phyloP scores from a whole-genome alignment of 64 coral and sea anemone genomes.

The Dendrophyllia cribrosa region DNA sequence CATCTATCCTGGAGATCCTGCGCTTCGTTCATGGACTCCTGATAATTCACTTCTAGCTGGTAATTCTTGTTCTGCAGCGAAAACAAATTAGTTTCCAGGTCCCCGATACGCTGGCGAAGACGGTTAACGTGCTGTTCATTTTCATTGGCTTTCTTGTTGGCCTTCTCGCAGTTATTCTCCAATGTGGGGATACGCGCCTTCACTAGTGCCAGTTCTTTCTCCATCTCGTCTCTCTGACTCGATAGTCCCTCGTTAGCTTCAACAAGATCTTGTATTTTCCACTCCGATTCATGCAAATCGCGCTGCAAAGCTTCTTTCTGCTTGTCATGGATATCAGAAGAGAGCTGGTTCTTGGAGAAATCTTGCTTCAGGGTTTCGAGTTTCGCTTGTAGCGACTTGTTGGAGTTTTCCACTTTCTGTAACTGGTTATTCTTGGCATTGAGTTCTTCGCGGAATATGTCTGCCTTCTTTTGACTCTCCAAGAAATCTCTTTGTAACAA shows the following conservation, averaged over 20 bases:
- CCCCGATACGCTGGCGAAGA: slow-evolving; percentile 61
- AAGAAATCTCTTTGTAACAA: slow-evolving; percentile 80
- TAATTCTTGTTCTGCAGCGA: slow-evolving; percentile 63
- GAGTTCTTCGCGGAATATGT: slow-evolving; percentile 74
- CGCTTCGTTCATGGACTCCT: slow-evolving; percentile 45
- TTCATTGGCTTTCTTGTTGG: slow-evolving; percentile 77
- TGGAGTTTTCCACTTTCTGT: slow-evolving; percentile 76
- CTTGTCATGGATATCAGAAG: slow-evolving; percentile 76
- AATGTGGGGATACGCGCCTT: slow-evolving; percentile 67
- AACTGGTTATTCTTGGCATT: slow-evolving; percentile 72
- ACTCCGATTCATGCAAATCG: slow-evolving; percentile 64
- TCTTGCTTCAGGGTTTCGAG: slow-evolving; percentile 80
- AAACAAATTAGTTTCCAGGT: slow-evolving; percentile 85
- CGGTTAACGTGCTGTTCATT: slow-evolving; percentile 72
- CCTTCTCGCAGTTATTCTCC: slow-evolving; percentile 77
- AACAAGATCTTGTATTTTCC: slow-evolving; percentile 77
- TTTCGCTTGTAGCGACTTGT: slow-evolving; percentile 83
- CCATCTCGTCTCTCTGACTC: slow-evolving; percentile 73
- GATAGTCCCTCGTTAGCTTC: slow-evolving; percentile 76
- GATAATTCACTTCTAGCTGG: slow-evolving; percentile 76
- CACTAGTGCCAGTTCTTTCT: slow-evolving; percentile 73
- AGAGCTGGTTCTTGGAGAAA: slow-evolving; percentile 81
- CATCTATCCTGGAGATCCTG: slow-evolving; percentile 52
- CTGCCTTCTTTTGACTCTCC: slow-evolving; percentile 85
- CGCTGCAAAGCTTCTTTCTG: slow-evolving; percentile 75